Evolutionary conservation across 2,888 invertebrate genomes (phyloP), one percentile per base, ranked within the genome.

Genomic region (Cantharis nigra): DNA sequence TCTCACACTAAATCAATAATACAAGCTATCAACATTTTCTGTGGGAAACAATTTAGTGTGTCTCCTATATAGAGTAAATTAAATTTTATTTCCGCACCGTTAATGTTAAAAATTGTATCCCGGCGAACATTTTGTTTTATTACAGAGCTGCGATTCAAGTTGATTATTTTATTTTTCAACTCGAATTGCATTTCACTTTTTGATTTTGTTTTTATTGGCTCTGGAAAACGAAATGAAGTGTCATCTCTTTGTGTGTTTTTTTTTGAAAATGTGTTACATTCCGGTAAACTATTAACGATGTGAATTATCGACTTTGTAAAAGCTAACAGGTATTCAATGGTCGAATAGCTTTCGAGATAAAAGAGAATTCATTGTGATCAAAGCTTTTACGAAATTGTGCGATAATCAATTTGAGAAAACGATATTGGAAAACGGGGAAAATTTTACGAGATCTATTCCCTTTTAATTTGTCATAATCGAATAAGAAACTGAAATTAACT

Each of bases 321-420:
- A 67, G 65, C 65, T 23, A 67, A 67, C 65, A 67, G 65, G 65
- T 67, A 67, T 26, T 20, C 20, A 67, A 67, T 26, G 65, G 26
- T 67, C 26, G 65, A 67, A 67, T 67, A 23, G 65, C 49, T 49
- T 67, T 67, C 65, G 65, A 67, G 26, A 67, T 23, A 67, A 26
- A 67, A 67, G 16, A 23, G 65, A 67, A 67, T 67, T 23, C 65
- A 67, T 23, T 67, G 65, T 67, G 65, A 67, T n/a, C 23, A 67
- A 67, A 67, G 65, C 65, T 67, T 67, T 67, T 67, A 67, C n/a
- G 26, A 67, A 67, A 67, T 67, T 67, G 65, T 67, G 16, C 26
- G 23, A 26, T 67, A 26, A 67, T 67, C 65, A 26, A 26, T 67
- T 49, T 49, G 49, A n/a, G 49, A 49, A 49, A 49, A 49, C 49